Evolutionary conservation across 2,888 invertebrate species (phyloP).

Genomic region (Cerceris ruficornis): DNA sequence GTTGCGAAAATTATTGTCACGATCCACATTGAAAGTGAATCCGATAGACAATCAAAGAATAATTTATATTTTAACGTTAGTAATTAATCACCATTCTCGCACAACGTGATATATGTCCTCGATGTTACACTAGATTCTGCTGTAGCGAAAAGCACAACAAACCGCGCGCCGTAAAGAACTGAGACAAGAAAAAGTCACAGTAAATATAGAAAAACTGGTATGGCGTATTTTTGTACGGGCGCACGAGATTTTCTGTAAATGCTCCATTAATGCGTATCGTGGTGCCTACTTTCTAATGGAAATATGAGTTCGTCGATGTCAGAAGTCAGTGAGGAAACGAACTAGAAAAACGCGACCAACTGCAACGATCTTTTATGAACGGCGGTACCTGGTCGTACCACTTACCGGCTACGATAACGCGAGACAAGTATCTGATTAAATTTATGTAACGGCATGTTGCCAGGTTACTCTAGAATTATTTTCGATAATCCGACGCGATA

Average conservation of each 20-base stretch:
- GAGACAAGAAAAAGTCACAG: too few relatives aligned
- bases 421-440: slow-evolving; percentile 71
- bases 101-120: too few relatives aligned
- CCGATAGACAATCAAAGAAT: too few relatives aligned
- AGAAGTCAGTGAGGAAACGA: slow-evolving; percentile 18
- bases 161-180: too few relatives aligned
- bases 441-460: slow-evolving; percentile 74
- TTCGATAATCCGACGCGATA: slow-evolving; percentile 67
- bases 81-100: too few relatives aligned
- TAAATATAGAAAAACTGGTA: too few relatives aligned
- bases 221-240: neutral
- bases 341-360: slow-evolving; percentile 23
- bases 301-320: slow-evolving; percentile 6
- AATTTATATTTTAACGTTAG: too few relatives aligned
- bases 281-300: slow-evolving; percentile 37
- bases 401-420: slow-evolving; percentile 61
- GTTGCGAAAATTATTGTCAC: too few relatives aligned
- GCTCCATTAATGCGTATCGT: neutral
- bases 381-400: slow-evolving; percentile 61
- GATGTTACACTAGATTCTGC: too few relatives aligned
- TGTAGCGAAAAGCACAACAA: too few relatives aligned
- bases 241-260: slow-evolving; percentile 5
- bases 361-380: slow-evolving; percentile 46
- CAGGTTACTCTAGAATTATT: slow-evolving; percentile 60
- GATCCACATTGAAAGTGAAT: too few relatives aligned